Percentiles rank a stretch among this genome's conserved stretches.
Conservation (phyloP, 2,797 vertebrate genomes). For the Galagoides demidoff region DNA sequence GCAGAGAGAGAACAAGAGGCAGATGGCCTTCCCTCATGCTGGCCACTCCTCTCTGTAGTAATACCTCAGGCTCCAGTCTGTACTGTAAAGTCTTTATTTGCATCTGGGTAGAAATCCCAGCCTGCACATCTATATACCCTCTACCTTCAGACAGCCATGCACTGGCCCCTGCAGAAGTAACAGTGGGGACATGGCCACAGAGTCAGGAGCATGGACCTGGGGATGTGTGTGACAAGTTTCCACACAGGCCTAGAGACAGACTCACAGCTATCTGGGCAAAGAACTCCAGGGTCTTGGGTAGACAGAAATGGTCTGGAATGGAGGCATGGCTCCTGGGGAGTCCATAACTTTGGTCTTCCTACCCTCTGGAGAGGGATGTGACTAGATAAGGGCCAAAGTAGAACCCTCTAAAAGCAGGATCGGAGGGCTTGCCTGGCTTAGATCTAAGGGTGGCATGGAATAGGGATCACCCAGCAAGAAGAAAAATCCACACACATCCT, state of each 20-base stretch:
- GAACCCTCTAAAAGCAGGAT: not conserved
- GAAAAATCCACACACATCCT: slow-evolving; percentile 4
- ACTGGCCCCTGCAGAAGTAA: not conserved
- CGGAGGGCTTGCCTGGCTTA: not conserved
- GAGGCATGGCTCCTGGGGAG: not conserved
- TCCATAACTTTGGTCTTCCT: not conserved
- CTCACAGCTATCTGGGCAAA: not conserved
- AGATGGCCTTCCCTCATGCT: not conserved
- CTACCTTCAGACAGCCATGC: not conserved
- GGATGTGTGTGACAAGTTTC: not conserved
- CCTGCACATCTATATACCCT: not conserved
- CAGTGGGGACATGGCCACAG: fast-evolving
- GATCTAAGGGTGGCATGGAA: not conserved
- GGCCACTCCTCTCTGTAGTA: not conserved
- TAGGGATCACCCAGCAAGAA: not conserved
- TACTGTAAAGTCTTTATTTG: not conserved
- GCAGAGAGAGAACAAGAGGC: not conserved
- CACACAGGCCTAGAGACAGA: not conserved
- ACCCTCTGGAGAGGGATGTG: not conserved
- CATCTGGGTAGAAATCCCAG: not conserved
- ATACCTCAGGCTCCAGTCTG: not conserved
- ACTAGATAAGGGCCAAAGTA: not conserved
- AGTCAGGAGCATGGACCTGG: not conserved
- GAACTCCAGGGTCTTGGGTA: not conserved
- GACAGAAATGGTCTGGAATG: not conserved